phyloP scores from a whole-genome alignment of 2,113 vertebrate species.

The human region DNA sequence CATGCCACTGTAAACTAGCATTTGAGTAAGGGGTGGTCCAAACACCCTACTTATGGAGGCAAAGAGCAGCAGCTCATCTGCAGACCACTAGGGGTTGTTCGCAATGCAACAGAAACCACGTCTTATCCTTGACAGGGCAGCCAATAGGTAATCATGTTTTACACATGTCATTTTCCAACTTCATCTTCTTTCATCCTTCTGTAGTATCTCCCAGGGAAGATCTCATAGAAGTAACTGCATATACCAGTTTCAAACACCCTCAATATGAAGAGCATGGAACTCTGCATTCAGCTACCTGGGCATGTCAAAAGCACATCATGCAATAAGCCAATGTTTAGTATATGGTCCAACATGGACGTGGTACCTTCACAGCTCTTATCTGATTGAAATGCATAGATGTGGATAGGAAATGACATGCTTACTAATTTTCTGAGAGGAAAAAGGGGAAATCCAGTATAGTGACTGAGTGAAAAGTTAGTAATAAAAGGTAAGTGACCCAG shows the following conservation, averaged over 20 bases:
- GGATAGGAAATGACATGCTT: constrained; percentile 53
- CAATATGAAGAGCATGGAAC: not conserved
- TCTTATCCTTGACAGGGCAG: not conserved
- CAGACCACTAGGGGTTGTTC: not conserved
- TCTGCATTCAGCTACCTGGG: not conserved
- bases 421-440: constrained; percentile 52
- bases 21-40: too few species aligned
- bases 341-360: not conserved
- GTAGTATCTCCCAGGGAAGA: not conserved
- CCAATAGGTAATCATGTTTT: not conserved
- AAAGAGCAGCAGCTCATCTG: not conserved
- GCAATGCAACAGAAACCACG: not conserved
- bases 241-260: not conserved
- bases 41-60: not conserved
- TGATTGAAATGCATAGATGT: constrained; percentile 12
- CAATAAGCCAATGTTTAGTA: not conserved
- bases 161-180: not conserved
- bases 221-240: not conserved
- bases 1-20: not conserved
- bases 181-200: not conserved
- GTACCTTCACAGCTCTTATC: constrained; percentile 32
- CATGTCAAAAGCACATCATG: not conserved
- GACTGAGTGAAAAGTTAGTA: constrained; percentile 66
- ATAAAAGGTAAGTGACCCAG: constrained; percentile 70
- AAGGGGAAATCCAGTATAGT: constrained; percentile 69